A percentile compares a stretch with the other conserved stretches of the same genome.
Evolutionary conservation across 1,140 invertebrate species (phyloP).

Genomic region (Probaryconus sp.): DNA sequence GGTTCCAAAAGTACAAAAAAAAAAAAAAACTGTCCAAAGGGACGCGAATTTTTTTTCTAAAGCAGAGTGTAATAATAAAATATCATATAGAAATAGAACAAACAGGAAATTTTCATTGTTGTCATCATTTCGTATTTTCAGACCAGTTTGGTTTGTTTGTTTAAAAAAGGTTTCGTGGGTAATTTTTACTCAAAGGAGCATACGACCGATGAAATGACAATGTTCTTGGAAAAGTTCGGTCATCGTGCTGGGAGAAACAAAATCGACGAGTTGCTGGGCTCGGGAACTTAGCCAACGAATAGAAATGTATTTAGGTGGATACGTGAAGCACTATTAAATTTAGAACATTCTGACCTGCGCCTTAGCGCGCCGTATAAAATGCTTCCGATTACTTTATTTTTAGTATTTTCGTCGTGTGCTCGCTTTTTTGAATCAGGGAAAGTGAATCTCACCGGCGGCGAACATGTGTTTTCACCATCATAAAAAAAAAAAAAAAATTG

Average conservation of each 20-base stretch:
- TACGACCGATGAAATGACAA: slow-evolving; percentile 22
- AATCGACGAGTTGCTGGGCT: slow-evolving; percentile 52
- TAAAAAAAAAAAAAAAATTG: no score
- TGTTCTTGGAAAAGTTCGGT: slow-evolving; percentile 57
- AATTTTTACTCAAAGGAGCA: background rate
- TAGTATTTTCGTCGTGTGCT: slow-evolving; percentile 66
- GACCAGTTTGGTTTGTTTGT: no score
- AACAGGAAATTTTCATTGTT: no score
- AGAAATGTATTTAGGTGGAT: slow-evolving; percentile 77
- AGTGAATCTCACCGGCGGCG: slow-evolving; percentile 19
- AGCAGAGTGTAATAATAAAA: no score
- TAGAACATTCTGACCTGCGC: slow-evolving; percentile 75
- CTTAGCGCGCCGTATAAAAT: slow-evolving; percentile 71
- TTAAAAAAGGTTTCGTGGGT: background rate
- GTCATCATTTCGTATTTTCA: no score
- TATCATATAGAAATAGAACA: no score
- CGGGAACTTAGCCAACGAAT: slow-evolving; percentile 73
- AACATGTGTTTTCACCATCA: slow-evolving; percentile 3
- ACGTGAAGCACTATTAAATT: slow-evolving; percentile 75
- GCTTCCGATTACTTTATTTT: slow-evolving; percentile 78
- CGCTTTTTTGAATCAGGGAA: slow-evolving; percentile 60
- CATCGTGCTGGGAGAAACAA: slow-evolving; percentile 61
- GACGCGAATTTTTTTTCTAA: no score
- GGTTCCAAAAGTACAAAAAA: no score
- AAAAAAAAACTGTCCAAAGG: no score